Evolutionary conservation across 2,113 vertebrate genomes (phyloP).

Genomic region (Mobula birostris): DNA sequence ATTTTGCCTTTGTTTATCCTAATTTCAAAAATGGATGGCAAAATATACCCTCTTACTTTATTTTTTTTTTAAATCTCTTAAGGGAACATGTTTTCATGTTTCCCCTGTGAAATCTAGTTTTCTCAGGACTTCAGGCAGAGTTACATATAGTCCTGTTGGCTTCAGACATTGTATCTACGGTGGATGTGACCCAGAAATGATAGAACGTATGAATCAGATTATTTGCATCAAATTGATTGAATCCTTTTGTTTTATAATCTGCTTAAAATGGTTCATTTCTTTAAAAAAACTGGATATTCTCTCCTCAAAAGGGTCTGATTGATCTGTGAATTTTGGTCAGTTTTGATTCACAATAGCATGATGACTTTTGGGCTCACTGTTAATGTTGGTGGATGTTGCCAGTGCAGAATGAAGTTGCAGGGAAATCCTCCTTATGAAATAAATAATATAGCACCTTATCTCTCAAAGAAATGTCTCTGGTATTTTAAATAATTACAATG

Average conservation of each 20-base stretch:
- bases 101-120: neutral
- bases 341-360: neutral
- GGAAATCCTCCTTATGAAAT: neutral
- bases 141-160: neutral
- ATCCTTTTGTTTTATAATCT: neutral
- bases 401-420: neutral
- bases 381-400: neutral
- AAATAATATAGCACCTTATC: neutral
- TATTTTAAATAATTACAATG: neutral
- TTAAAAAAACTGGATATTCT: neutral
- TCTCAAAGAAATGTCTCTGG: neutral
- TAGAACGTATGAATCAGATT: neutral
- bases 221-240: neutral
- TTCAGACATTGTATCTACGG: neutral
- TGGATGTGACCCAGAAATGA: neutral
- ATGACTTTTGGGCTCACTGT: neutral
- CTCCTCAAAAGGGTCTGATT: neutral
- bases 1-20: neutral
- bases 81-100: neutral
- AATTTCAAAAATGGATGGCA: neutral
- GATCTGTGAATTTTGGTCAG: neutral
- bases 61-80: neutral
- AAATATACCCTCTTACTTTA: neutral
- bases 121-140: neutral
- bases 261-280: neutral